Base-by-base conservation (phyloP, 1,140 invertebrate species). In the Drosophila busckii region DNA sequence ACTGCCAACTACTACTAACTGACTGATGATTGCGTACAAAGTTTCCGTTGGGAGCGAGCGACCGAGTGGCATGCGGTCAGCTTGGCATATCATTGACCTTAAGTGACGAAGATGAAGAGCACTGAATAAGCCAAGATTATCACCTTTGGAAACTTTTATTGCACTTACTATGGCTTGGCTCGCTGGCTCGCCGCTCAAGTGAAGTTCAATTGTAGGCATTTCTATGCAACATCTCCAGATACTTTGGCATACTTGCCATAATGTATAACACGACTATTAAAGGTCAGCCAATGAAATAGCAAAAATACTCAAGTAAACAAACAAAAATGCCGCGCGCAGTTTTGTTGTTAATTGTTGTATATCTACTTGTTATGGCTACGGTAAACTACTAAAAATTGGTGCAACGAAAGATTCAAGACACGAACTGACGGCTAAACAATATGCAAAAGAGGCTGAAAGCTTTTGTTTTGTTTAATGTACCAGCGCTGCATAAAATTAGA, bases 121-220 rank as follows among this genome's bases (percentile, higher is more conserved):
- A 61, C 53, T 82, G 75, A 82, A 80, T 83, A 80, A 82, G 55
- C 70, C 58, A 54, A 75, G 75, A 80, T 80, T 82, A 80, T 80
- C 75, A 80, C 75, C 75, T 78, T 80, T 69, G 64, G 45, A 50
- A 80, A 50, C 73, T 38, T 69, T 78, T 64, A 82, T 80, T 78
- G 71, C 71, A 80, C 75, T 78, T 76, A 78, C 46, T 44, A 28
- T 31, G 34, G 29, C 44, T 25, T n/a, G n/a, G n/a, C n/a, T n/a
- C n/a, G n/a, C n/a, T n/a, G n/a, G n/a, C n/a, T n/a, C n/a, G n/a
- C n/a, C n/a, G n/a, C 46, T 50, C 52, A 45, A 67, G 44, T 69
- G 64, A 61, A 73, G 73, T 82, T 80, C 69, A 80, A 80, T 70
- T 80, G 64, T 38, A 32, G 26, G 20, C 61, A 61, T 48, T 44